Evolutionary conservation across 2,888 invertebrate genomes (phyloP).

Genomic region (Brachyptera putata): DNA sequence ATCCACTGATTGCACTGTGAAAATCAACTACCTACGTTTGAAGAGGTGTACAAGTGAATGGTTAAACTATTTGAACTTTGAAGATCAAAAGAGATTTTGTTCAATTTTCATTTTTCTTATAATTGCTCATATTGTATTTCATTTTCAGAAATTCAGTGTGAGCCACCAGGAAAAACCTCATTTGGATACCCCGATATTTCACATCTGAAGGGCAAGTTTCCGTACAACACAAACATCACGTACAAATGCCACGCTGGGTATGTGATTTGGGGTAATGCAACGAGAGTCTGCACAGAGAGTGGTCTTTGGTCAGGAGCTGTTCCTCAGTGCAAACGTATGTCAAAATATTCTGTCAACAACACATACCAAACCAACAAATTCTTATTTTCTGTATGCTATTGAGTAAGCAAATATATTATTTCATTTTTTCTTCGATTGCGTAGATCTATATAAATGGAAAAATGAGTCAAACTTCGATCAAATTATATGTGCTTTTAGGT

Average conservation of each 20-base stretch:
- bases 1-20: neutral
- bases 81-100: too few relatives aligned
- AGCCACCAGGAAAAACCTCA: conserved; percentile 30
- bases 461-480: too few relatives aligned
- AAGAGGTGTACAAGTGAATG: too few relatives aligned
- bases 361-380: neutral
- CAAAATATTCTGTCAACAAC: neutral
- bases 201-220: conserved; percentile 33
- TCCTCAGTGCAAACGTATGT: conserved; percentile 26
- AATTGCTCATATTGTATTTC: too few relatives aligned
- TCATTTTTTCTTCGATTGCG: too few relatives aligned
- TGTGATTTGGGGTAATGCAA: conserved; percentile 29
- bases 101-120: too few relatives aligned
- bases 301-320: conserved; percentile 28
- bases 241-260: conserved; percentile 36
- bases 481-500: too few relatives aligned
- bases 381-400: neutral
- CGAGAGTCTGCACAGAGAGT: conserved; percentile 25
- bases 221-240: conserved; percentile 33
- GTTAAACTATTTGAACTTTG: too few relatives aligned
- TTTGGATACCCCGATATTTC: conserved; percentile 34
- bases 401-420: neutral
- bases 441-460: too few relatives aligned
- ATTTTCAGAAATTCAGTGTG: conserved; percentile 34
- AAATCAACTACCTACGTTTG: too few relatives aligned